Percentiles rank a stretch among this genome's conserved stretches.
phyloP scores from a whole-genome alignment of 2,797 vertebrate species.

The Pogonophryne albipinna region DNA sequence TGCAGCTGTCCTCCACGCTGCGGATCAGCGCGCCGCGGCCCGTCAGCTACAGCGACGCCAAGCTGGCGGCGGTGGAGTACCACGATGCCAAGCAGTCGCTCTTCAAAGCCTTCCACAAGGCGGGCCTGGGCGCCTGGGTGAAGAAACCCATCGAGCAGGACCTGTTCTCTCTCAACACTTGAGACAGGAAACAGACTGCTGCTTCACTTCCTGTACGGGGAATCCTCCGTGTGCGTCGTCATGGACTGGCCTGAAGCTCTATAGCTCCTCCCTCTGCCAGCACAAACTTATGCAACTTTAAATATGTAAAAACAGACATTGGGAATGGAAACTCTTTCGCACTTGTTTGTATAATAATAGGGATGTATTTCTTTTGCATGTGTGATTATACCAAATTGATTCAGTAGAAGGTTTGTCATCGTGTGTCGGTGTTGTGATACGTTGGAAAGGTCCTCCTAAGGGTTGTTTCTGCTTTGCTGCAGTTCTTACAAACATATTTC shows the following conservation, averaged over 20 bases:
- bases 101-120: conserved; percentile 91
- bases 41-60: conserved; percentile 90
- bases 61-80: conserved; percentile 91
- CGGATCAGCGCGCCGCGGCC: conserved; percentile 84
- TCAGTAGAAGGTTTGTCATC: conserved; percentile 24
- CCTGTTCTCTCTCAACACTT: conserved; percentile 88
- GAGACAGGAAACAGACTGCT: conserved; percentile 27
- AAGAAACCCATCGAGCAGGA: conserved; percentile 96
- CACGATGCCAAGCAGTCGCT: conserved; percentile 91
- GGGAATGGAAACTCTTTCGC: conserved; percentile 14
- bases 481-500: neutral
- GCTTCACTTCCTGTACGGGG: neutral
- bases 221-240: conserved; percentile 1
- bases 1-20: conserved; percentile 85
- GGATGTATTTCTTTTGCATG: conserved; percentile 46
- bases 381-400: conserved; percentile 31
- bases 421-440: conserved; percentile 40
- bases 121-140: conserved; percentile 94
- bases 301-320: conserved; percentile 19
- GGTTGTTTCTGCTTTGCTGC: conserved; percentile 3
- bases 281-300: conserved; percentile 64
- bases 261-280: conserved; percentile 36
- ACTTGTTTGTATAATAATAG: conserved; percentile 30
- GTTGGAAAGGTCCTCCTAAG: conserved; percentile 28
- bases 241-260: conserved; percentile 4